Percentiles rank a stretch among this genome's conserved stretches.
phyloP scores from a whole-genome alignment of 2,888 invertebrate genomes.

The Venustoraphidia nigricollis region DNA sequence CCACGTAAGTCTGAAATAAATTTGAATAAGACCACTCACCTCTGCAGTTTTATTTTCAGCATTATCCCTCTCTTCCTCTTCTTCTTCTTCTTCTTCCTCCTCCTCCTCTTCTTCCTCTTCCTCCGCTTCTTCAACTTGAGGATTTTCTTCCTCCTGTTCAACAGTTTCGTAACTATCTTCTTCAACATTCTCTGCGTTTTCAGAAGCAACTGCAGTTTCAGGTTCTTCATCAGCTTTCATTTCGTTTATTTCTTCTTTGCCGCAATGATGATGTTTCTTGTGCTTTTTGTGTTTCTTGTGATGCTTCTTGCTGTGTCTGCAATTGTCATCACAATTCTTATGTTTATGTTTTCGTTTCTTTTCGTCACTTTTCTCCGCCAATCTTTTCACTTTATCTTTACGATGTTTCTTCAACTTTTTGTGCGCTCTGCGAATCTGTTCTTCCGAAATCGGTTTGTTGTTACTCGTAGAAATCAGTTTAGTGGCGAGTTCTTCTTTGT shows the following conservation, averaged over 20 bases:
- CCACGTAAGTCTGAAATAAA: too few relatives aligned
- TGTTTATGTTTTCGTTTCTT: slow-evolving; percentile 55
- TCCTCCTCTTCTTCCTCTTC: slow-evolving; percentile 24
- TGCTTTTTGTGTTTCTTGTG: slow-evolving; percentile 68
- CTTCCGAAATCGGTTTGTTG: background rate
- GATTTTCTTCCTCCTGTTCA: slow-evolving; percentile 30
- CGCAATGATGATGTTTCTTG: slow-evolving; percentile 52
- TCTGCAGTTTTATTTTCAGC: slow-evolving; percentile 11
- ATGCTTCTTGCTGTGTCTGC: slow-evolving; percentile 58
- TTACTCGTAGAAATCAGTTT: background rate
- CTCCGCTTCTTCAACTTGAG: slow-evolving; percentile 20
- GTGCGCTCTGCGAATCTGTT: slow-evolving; percentile 35
- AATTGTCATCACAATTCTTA: slow-evolving; percentile 50
- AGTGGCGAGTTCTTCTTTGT: slow-evolving; percentile 13
- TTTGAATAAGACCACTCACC: slow-evolving; percentile 8
- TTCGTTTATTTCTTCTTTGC: slow-evolving; percentile 8
- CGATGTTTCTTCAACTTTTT: slow-evolving; percentile 53
- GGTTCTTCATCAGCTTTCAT: slow-evolving; percentile 28
- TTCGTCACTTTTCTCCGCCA: slow-evolving; percentile 29
- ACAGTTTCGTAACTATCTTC: slow-evolving; percentile 27
- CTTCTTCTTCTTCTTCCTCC: slow-evolving; percentile 20
- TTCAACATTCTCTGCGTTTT: slow-evolving; percentile 11
- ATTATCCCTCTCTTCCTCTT: slow-evolving; percentile 13
- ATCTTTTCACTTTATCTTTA: slow-evolving; percentile 44
- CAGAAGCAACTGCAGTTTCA: slow-evolving; percentile 21